Base-by-base conservation (phyloP, 2,888 invertebrate genomes). In the Psylliodes chrysocephalus region DNA sequence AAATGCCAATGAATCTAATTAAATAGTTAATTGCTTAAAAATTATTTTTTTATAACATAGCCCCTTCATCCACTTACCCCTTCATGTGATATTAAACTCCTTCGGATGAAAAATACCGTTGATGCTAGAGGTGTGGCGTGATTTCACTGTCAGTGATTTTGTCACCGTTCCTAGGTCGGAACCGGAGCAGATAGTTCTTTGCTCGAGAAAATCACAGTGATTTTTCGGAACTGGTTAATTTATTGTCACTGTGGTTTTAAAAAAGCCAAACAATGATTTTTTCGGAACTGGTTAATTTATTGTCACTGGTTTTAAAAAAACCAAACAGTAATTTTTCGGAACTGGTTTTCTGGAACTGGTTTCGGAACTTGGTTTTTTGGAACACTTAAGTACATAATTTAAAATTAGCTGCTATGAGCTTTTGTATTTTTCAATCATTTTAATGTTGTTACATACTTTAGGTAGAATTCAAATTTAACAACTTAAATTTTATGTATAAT, bases 181-280 rank as follows among this genome's bases (percentile, higher is more conserved):
- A 42, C 42, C 42, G n/a, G 42, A 42, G n/a, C 42, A 42, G 42
- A 42, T 7, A 42, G 42, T 42, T 42, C 42, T 42, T 42, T 42
- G 42, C 8, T 1, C 8, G n/a, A 12, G 42, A 42, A 42, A 42
- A 42, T 42, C 42, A 42, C 42, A 10, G 42, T 42, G 42, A 42
- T 42, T 42, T 42, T 42, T 12, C 42, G 38, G 38, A 38, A 22
- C 22, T 22, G 22, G 22, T 22, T 22, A 22, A 22, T 22, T 22
- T 22, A 22, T 22, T 22, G 22, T 22, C 22, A 22, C 22, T 22
- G 22, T 2, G 6, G 22, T 22, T 22, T 22, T 22, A 22, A 22
- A 22, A 22, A n/a, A n/a, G 6, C 22, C 22, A 22, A 22, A 22
- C 22, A 22, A 22, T 22, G 22, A 22, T 22, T 22, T 22, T 22